These are phyloP conservation scores for Aplocera efformata DNA, from an alignment of 2,888 invertebrate species.

Conservation along the genomic window DNA sequence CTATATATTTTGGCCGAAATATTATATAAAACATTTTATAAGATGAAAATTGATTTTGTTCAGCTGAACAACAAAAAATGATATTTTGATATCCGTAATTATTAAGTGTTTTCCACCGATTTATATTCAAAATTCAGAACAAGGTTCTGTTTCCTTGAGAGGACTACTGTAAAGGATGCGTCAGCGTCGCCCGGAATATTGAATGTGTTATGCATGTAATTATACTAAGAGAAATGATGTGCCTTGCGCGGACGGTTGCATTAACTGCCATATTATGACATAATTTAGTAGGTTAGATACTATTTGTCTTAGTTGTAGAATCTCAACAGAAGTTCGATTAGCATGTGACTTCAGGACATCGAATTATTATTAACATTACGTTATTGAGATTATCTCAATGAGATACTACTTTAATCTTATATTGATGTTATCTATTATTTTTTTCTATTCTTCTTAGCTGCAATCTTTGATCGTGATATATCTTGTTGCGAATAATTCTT, in stretches of 20 bases:
- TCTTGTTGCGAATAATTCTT: conserved; percentile 49
- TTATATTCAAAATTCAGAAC: conserved; percentile 66
- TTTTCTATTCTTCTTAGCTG: conserved; percentile 41
- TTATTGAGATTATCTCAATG: conserved; percentile 40
- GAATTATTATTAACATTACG: conserved; percentile 51
- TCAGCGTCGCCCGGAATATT: conserved; percentile 52
- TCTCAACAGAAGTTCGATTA: conserved; percentile 64
- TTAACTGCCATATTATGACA: conserved; percentile 80
- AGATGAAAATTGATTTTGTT: conserved; percentile 6
- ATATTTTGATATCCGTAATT: conserved; percentile 25
- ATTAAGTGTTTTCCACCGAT: conserved; percentile 67
- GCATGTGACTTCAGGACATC: conserved; percentile 67
- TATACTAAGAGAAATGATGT: conserved; percentile 44
- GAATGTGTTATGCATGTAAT: conserved; percentile 22
- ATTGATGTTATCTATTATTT: conserved; percentile 52
- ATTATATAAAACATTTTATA: conserved; percentile 1
- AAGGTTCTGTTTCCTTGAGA: conserved; percentile 58
- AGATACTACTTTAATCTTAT: conserved; percentile 33
- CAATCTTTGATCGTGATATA: conserved; percentile 26
- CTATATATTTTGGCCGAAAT: conserved; percentile 6
- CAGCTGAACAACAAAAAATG: conserved; percentile 4
- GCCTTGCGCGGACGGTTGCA: conserved; percentile 75
- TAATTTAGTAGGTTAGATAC: conserved; percentile 64
- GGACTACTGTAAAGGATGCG: conserved; percentile 49
- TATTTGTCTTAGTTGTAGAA: conserved; percentile 66